These are phyloP conservation scores for Siniperca chuatsi DNA, from an alignment of 2,113 vertebrate genomes.

Conservation along the genomic window DNA sequence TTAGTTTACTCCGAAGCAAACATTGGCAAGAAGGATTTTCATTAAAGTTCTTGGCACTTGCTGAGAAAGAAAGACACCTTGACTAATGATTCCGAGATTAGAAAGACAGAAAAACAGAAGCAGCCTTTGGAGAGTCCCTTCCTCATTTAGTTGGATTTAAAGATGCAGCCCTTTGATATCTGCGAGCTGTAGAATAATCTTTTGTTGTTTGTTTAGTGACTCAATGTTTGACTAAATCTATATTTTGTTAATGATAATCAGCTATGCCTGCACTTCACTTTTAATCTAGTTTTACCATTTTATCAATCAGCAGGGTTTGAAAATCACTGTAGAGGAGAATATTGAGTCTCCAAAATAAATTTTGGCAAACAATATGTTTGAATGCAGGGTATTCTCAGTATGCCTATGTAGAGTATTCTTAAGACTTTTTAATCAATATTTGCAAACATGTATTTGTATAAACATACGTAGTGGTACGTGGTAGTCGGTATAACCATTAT, in stretches of 20 bases:
- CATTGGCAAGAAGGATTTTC: slow-evolving; percentile 40
- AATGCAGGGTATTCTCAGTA: background rate
- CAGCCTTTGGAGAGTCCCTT: slow-evolving; percentile 18
- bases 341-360: background rate
- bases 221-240: background rate
- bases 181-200: slow-evolving; percentile 4
- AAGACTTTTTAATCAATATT: background rate
- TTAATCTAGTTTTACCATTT: background rate
- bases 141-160: slow-evolving; percentile 34
- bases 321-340: background rate
- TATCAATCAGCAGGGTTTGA: background rate
- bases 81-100: slow-evolving; percentile 42
- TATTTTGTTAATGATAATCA: slow-evolving; percentile 7
- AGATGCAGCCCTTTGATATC: slow-evolving; percentile 35
- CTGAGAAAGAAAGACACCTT: slow-evolving; percentile 6
- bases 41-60: slow-evolving; percentile 45
- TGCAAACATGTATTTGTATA: too few species aligned
- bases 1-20: slow-evolving; percentile 34
- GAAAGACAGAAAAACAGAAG: background rate
- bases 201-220: slow-evolving; percentile 16
- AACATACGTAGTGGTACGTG: too few species aligned
- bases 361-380: background rate
- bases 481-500: too few species aligned
- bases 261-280: background rate
- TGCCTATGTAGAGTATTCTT: background rate